Conservation (phyloP, 2,797 vertebrate genomes). For the Pogonophryne albipinna region DNA sequence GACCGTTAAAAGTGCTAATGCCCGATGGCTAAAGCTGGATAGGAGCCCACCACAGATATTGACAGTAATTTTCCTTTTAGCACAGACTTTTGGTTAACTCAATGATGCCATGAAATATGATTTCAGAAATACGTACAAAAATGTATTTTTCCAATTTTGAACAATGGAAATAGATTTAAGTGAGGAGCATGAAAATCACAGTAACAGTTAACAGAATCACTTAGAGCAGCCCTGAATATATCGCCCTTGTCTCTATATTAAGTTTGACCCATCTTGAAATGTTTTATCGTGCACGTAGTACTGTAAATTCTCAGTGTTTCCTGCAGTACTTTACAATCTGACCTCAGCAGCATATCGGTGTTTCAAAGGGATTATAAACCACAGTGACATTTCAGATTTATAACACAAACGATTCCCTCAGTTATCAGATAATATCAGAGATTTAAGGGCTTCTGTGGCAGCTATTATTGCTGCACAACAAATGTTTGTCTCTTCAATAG, state of each 20-base stretch:
- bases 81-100: not conserved
- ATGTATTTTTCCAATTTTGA: not conserved
- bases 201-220: not conserved
- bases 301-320: not conserved
- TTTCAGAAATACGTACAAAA: not conserved
- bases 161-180: not conserved
- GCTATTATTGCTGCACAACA: constrained; percentile 40
- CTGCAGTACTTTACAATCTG: constrained; percentile 13
- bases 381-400: constrained; percentile 27
- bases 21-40: too few species aligned
- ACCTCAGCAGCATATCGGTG: constrained; percentile 7
- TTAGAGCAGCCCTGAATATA: not conserved
- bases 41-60: not conserved
- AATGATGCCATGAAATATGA: not conserved
- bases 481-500: constrained; percentile 45
- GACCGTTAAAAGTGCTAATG: too few species aligned
- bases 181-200: not conserved
- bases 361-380: constrained; percentile 46
- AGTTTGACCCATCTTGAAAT: constrained; percentile 1
- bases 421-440: constrained; percentile 19
- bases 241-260: constrained; percentile 2
- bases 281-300: not conserved
- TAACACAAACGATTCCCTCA: constrained; percentile 32
- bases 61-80: not conserved
- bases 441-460: constrained; percentile 43